Evolutionary conservation across 1,140 invertebrate genomes (phyloP).

Genomic region (Sycophila sp.): DNA sequence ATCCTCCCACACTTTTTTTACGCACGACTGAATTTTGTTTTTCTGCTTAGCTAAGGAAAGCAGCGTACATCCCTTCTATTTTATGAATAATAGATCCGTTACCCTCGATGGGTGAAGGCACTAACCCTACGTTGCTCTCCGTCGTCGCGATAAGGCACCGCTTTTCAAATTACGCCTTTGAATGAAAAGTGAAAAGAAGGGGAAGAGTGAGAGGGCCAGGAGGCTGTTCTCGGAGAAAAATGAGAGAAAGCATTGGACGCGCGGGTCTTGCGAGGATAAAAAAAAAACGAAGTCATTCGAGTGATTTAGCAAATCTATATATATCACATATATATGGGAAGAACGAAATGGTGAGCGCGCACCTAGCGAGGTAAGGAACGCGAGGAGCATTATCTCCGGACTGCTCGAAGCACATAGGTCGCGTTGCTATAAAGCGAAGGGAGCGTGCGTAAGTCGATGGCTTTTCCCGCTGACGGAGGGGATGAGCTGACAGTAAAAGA

Average conservation of each 20-base stretch:
- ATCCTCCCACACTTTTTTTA: slow-evolving; percentile 15
- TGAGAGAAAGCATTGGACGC: slow-evolving; percentile 4
- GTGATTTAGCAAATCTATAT: background rate
- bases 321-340: background rate
- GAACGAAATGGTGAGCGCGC: too few relatives aligned
- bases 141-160: slow-evolving; percentile 12
- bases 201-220: background rate
- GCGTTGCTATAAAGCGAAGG: slow-evolving; percentile 26
- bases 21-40: slow-evolving; percentile 27
- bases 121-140: too few relatives aligned
- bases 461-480: slow-evolving; percentile 29
- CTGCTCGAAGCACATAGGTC: background rate
- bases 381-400: background rate
- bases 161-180: slow-evolving; percentile 31
- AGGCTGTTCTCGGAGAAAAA: too few relatives aligned
- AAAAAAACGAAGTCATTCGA: slow-evolving; percentile 1
- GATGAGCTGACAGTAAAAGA: background rate
- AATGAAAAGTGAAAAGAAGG: slow-evolving; percentile 1
- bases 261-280: slow-evolving; percentile 17
- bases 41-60: slow-evolving; percentile 27
- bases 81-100: slow-evolving; percentile 20
- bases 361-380: too few relatives aligned
- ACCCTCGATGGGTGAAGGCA: background rate
- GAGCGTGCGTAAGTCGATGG: slow-evolving; percentile 24
- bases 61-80: background rate